Evolutionary conservation across 2,888 invertebrate genomes (phyloP), one percentile per base, ranked within the genome.

Genomic region (Aromia moschata): DNA sequence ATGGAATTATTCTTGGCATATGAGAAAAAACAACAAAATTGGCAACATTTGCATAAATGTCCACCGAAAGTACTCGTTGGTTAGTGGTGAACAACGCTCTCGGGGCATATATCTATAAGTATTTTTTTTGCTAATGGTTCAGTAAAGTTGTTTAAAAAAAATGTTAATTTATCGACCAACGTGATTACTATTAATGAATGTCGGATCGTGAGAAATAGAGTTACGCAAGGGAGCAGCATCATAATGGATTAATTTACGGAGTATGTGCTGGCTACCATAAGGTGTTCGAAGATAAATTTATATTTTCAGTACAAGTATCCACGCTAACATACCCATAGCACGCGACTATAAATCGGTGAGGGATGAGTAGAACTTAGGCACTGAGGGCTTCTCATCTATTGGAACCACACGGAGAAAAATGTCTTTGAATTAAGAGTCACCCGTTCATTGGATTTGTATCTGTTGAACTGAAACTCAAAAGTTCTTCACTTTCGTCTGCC

Each of bases 101-200:
- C 1, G 20, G 38, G 10, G 43, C 17, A 43, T 10, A 11, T 2
- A 33, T 33, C 33, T 7, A 25, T 25, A 5, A 10, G 16, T 7
- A 5, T 18, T 14, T 25, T 49, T 49, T 49, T 46, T 33, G 10
- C 15, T 16, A 18, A 36, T 47, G 17, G 11, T 17, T 33, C 31
- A 5, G 18, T 17, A 47, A 36, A 36, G 38, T 20, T 37, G 49
- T 49, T 25, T 47, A 25, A 37, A 49, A 47, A n/a, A 49, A 49
- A 40, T 14, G 14, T 14, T 1, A 25, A 49, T 49, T 49, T 49
- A 49, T 49, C 15, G 38, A 15, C 25, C 38, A 40, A 17, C 47
- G 37, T 49, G 47, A 47, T 47, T 33, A 47, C 31, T 37, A 47
- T 47, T 47, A 49, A 49, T 49, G 25, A 49, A 38, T 40, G 49